Base-by-base conservation (phyloP, 2,888 invertebrate species). In the Cancer borealis region DNA sequence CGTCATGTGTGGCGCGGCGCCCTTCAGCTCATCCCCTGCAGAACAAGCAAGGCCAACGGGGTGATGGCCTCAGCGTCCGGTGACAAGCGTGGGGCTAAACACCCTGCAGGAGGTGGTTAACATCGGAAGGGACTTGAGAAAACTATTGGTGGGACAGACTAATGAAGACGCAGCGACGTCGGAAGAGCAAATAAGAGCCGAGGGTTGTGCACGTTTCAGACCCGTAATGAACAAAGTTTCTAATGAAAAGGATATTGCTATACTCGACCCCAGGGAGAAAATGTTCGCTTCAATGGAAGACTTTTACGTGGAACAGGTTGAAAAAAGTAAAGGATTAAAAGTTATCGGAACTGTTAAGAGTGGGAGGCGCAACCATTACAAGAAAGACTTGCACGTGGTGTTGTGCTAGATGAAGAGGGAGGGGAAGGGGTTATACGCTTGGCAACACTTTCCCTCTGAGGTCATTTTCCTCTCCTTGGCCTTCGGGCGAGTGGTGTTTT, bases 161-260 rank as follows among this genome's bases (percentile, higher is more conserved):
- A 79, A 79, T 79, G 79, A 79, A 79, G 79, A 79, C 30, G 30
- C 79, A 30, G 30, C 79, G 79, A 79, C 26, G 30, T 6, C 79
- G 79, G 79, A 66, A 30, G 30, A 79, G 30, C 79, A 79, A 79
- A 79, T 79, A 79, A 79, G 30, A 79, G 79, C 30, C 79, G 79
- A 79, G 30, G 79, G 79, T 79, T 30, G 79, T 79, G 79, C 30
- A 30, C 79, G 79, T 30, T 79, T 79, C 79, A 79, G 79, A 79
- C 30, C 30, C 79, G 79, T 79, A 79, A 79, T 79, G 79, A 79
- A 79, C 79, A 79, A 79, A 79, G 79, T 79, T 79, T 79, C 21
- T 79, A 79, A 79, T 79, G 79, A 79, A 79, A 79, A 79, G 79
- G 79, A 79, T 79, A 79, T 79, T 79, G 79, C 30, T 79, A 79